Evolutionary conservation across 2,888 invertebrate species (phyloP).

Genomic region (Lottia scabra): DNA sequence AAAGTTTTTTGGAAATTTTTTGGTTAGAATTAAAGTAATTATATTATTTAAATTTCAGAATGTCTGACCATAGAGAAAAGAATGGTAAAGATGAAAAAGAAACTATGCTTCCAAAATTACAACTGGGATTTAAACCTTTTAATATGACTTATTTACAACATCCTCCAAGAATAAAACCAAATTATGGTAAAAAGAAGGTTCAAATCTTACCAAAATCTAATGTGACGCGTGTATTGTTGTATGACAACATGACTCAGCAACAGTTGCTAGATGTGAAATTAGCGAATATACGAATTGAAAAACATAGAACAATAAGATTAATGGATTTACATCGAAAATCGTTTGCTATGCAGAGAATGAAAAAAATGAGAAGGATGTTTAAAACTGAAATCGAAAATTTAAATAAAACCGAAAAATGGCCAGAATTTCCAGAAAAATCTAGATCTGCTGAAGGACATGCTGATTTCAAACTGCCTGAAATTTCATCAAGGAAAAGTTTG

Average conservation of each 20-base stretch:
- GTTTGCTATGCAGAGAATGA: slow-evolving; percentile 16
- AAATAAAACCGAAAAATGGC: background rate
- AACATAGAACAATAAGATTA: slow-evolving; percentile 38
- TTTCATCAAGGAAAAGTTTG: slow-evolving; percentile 28
- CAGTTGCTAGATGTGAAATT: slow-evolving; percentile 58
- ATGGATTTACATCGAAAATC: slow-evolving; percentile 47
- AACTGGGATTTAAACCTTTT: background rate
- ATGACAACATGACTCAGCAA: slow-evolving; percentile 62
- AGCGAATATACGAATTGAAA: slow-evolving; percentile 47
- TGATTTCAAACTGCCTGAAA: slow-evolving; percentile 32
- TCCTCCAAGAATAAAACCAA: slow-evolving; percentile 56
- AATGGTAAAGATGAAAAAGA: too few relatives aligned
- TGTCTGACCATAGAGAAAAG: too few relatives aligned
- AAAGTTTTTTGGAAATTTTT: too few relatives aligned
- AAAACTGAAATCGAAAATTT: background rate
- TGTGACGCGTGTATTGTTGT: slow-evolving; percentile 54
- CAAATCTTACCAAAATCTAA: slow-evolving; percentile 53
- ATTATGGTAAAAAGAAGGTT: slow-evolving; percentile 48
- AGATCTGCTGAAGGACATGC: background rate
- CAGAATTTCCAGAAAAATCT: background rate
- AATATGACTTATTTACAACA: slow-evolving; percentile 50
- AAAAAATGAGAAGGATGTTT: slow-evolving; percentile 9
- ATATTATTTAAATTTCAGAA: too few relatives aligned
- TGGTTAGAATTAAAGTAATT: too few relatives aligned
- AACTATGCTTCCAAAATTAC: background rate